Evolutionary conservation across 2,113 vertebrate species (phyloP), one percentile per base, ranked within the genome.

Genomic region (Neoarius graeffei): DNA sequence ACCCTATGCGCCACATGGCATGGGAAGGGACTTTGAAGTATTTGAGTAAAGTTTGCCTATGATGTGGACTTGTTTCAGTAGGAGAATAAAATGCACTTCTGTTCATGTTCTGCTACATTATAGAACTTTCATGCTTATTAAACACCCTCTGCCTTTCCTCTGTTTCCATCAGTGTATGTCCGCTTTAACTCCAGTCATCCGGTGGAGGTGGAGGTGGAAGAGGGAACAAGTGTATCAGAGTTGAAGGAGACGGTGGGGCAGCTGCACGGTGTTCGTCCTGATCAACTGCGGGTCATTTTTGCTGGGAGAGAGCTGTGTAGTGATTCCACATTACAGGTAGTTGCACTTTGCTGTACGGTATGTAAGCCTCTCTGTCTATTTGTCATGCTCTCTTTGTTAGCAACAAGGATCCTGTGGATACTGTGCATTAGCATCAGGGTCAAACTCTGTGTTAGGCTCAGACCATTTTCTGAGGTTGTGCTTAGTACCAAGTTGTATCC

Each of bases 131-230:
- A 64, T 1, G 0, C 17, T 56, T 50, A 30, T 17, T 30, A 15
- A 27, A 60, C 25, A 54, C 57, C 25, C 27, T 25, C 35, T 79
- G 57, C n/a, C 11, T 8, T 54, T n/a, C 62, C 17, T 82, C 89
- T 92, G 88, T 94, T 82, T 93, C 69, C 30, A 86, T 86, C 92
- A 97, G 96, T 97, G 90, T 96, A 96, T 77, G 94, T 97, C 91
- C 95, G 96, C 91, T 97, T 97, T 94, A 96, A 96, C 95, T 96
- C 96, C 92, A 96, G 93, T 92, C 95, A 96, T 30, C 95, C 94
- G 35, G 96, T 97, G 93, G 95, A 96, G 0, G 93, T 97, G 92
- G 96, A 97, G 93, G 91, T 96, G 89, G 92, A 92, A 87, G 87
- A 79, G 0, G 93, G 95, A 10, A 91, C 95, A 90, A 96, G 94